A percentile compares a stretch with the other conserved stretches of the same genome.
phyloP scores from a whole-genome alignment of 2,797 vertebrate genomes.

The Galago senegalensis region DNA sequence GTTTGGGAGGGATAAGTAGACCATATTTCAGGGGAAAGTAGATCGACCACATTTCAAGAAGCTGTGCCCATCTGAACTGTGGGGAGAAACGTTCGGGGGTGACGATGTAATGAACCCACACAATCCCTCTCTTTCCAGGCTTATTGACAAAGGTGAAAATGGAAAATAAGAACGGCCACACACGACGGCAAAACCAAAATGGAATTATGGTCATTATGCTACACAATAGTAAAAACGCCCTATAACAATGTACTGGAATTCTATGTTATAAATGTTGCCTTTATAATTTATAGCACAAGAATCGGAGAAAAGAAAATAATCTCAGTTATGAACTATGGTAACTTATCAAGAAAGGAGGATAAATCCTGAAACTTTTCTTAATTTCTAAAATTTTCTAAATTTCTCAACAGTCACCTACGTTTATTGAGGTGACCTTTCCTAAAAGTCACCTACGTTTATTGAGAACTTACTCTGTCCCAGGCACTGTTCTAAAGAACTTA shows the following conservation, averaged over 20 bases:
- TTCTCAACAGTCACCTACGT: not conserved
- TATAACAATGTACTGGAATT: not conserved
- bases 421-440: not conserved
- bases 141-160: not conserved
- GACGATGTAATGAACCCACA: not conserved
- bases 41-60: not conserved
- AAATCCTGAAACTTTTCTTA: conserved; percentile 38
- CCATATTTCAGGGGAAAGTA: not conserved
- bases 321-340: not conserved
- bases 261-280: not conserved
- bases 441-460: not conserved
- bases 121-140: not conserved
- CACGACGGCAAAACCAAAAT: not conserved
- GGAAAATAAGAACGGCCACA: conserved; percentile 3
- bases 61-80: not conserved
- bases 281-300: not conserved
- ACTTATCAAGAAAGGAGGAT: conserved; percentile 46
- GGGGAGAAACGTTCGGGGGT: not conserved
- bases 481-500: not conserved
- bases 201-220: not conserved
- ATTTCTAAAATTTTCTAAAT: not conserved
- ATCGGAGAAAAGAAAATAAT: conserved; percentile 1
- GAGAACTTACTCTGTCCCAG: not conserved
- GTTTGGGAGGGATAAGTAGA: too few species aligned
- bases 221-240: not conserved